Conservation (phyloP, 2,797 vertebrate genomes). For the Propithecus perrieri region DNA sequence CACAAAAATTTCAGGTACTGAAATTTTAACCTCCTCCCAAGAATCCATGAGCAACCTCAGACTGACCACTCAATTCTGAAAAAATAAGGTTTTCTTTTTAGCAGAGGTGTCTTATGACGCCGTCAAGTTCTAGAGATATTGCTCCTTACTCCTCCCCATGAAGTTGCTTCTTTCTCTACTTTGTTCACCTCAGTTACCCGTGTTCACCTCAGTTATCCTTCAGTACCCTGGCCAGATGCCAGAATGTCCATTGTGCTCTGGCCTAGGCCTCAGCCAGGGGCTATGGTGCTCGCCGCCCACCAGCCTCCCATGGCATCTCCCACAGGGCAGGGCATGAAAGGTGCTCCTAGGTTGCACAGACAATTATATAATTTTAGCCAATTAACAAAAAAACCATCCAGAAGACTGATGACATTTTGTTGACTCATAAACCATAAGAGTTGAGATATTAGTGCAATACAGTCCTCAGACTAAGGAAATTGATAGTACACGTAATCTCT, state of each 20-base stretch:
- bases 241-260: not conserved
- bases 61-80: not conserved
- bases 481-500: not conserved
- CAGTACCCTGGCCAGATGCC: not conserved
- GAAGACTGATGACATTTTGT: not conserved
- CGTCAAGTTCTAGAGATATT: not conserved
- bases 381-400: not conserved
- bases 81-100: not conserved
- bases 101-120: not conserved
- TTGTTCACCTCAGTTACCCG: not conserved
- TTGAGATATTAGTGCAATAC: not conserved
- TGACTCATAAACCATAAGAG: not conserved
- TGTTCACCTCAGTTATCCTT: not conserved
- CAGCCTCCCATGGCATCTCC: not conserved
- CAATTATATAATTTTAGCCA: not conserved
- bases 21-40: not conserved
- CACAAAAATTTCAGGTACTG: not conserved
- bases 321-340: not conserved
- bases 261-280: not conserved
- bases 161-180: not conserved
- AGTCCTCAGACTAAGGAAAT: not conserved
- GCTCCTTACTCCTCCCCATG: not conserved
- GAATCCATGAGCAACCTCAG: not conserved
- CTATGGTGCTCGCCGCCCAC: not conserved
- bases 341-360: not conserved